These are phyloP conservation scores for Otocyon megalotis DNA, from an alignment of 2,113 vertebrate genomes.

Conservation along the genomic window DNA sequence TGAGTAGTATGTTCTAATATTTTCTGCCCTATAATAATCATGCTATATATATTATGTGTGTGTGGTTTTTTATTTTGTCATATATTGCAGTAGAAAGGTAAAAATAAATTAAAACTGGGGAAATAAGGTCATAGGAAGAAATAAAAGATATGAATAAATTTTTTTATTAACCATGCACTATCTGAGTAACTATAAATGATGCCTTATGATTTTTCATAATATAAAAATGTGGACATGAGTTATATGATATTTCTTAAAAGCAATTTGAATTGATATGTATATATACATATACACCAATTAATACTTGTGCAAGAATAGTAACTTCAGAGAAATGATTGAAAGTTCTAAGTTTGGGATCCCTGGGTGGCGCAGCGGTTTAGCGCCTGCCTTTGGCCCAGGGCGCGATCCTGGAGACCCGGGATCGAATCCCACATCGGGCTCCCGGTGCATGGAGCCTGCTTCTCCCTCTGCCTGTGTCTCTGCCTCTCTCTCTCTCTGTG, in stretches of 20 bases:
- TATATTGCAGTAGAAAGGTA: background rate
- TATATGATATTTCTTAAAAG: background rate
- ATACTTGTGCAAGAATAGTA: background rate
- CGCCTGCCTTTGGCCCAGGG: no score
- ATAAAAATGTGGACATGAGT: background rate
- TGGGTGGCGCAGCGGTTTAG: no score
- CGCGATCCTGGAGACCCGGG: no score
- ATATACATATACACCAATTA: background rate
- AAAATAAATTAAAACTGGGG: background rate
- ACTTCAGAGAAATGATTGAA: background rate
- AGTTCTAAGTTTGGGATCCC: background rate
- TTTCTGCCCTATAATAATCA: background rate
- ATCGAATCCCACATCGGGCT: no score
- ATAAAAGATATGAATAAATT: background rate
- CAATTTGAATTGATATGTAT: background rate
- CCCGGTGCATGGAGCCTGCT: no score
- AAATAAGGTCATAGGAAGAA: background rate
- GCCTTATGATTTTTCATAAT: background rate
- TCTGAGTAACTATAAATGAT: background rate
- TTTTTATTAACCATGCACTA: background rate
- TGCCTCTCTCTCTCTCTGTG: no score
- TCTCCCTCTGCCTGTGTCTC: no score
- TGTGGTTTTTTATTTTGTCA: background rate
- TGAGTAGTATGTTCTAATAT: background rate
- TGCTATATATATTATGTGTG: background rate